Evolutionary conservation across 35 echinoderm and acorn worm genomes (phyloP).

Genomic region (Apostichopus parvimensis): DNA sequence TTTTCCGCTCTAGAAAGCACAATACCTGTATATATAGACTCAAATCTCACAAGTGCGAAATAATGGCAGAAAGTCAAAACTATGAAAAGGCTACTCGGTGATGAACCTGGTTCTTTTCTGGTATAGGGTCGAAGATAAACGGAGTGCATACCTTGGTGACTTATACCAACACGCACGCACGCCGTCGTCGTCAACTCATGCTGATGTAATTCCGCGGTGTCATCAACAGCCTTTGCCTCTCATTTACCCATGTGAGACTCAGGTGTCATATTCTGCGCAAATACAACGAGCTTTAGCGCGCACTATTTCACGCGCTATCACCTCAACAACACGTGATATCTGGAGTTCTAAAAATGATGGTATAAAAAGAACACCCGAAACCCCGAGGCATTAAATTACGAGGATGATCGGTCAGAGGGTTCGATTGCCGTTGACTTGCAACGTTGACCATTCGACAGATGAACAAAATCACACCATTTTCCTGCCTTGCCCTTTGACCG

Average conservation of each 20-base stretch:
- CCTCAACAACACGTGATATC: slow-evolving; percentile 9
- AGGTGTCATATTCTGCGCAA: slow-evolving; percentile 45
- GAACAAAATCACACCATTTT: no score
- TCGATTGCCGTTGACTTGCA: no score
- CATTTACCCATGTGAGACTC: background rate
- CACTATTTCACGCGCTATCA: slow-evolving; percentile 47
- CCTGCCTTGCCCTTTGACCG: no score
- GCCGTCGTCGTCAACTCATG: slow-evolving; percentile 13
- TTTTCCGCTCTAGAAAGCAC: slow-evolving; percentile 56
- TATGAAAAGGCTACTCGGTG: background rate
- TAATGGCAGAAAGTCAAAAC: slow-evolving; percentile 12
- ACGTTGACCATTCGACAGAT: no score
- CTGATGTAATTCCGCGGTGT: slow-evolving; percentile 19
- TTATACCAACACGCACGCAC: slow-evolving; percentile 20
- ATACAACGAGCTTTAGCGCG: slow-evolving; percentile 45
- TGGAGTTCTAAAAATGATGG: background rate
- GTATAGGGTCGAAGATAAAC: background rate
- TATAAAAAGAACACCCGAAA: background rate
- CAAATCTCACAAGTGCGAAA: background rate
- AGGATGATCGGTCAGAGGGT: no score
- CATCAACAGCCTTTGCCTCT: background rate
- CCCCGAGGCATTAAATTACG: slow-evolving; percentile 16
- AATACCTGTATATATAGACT: background rate
- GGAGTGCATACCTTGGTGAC: slow-evolving; percentile 1
- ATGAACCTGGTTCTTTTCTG: background rate